These are phyloP conservation scores for Australoheros facetus DNA, from an alignment of 2,797 vertebrate species.

Conservation along the genomic window DNA sequence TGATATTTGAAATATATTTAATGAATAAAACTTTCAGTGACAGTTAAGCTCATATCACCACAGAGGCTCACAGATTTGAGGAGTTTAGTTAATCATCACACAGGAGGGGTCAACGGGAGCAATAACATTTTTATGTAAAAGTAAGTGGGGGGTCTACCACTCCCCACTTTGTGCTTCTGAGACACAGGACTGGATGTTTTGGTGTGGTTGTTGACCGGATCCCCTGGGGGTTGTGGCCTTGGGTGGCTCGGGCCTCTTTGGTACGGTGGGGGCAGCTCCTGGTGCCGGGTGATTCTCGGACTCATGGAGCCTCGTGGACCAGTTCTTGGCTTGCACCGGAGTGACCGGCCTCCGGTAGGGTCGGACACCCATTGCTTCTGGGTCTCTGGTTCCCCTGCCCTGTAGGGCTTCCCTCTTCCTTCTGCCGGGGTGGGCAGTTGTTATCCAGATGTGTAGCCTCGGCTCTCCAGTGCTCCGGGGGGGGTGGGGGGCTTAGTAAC, in stretches of 20 bases:
- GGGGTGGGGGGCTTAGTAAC: background rate
- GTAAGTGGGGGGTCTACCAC: too few relatives aligned
- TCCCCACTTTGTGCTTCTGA: too few relatives aligned
- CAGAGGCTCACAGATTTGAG: background rate
- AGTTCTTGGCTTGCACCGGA: too few relatives aligned
- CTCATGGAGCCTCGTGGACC: too few relatives aligned
- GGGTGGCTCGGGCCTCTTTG: too few relatives aligned
- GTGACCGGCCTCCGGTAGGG: background rate
- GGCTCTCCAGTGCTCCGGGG: background rate
- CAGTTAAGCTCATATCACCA: background rate
- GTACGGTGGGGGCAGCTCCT: too few relatives aligned
- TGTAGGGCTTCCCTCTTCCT: background rate
- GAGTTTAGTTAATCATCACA: background rate
- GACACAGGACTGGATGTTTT: too few relatives aligned
- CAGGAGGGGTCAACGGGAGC: too few relatives aligned
- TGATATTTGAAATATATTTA: background rate
- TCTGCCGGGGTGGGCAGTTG: background rate
- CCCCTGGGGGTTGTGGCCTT: too few relatives aligned
- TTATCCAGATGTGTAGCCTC: background rate
- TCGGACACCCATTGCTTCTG: fast-evolving
- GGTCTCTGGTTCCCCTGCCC: background rate
- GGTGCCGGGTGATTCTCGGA: too few relatives aligned
- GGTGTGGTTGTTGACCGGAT: too few relatives aligned
- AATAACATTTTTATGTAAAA: background rate
- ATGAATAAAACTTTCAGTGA: background rate